Evolutionary conservation across 2,888 invertebrate species (phyloP).

Genomic region (Heterodera filipjevi): DNA sequence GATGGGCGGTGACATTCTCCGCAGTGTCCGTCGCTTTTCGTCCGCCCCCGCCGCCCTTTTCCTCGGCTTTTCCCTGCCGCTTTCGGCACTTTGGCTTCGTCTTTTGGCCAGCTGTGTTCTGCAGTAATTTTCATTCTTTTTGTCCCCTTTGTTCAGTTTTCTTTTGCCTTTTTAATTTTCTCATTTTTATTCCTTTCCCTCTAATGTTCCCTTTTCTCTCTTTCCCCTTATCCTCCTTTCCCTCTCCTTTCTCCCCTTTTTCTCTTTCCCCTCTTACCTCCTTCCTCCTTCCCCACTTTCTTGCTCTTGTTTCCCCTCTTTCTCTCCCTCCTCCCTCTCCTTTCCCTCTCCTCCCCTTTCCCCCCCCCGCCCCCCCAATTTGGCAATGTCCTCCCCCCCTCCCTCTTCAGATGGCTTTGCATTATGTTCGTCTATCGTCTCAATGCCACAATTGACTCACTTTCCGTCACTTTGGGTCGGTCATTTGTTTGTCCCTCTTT

Average conservation of each 20-base stretch:
- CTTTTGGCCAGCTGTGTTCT: constrained; percentile 52
- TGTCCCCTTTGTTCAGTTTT: too few species aligned
- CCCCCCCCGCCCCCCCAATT: too few species aligned
- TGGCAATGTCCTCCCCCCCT: too few species aligned
- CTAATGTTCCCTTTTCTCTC: too few species aligned
- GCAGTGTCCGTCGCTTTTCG: constrained; percentile 78
- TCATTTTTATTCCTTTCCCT: too few species aligned
- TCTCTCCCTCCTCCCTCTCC: too few species aligned
- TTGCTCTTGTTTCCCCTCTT: too few species aligned
- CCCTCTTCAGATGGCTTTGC: constrained; percentile 75
- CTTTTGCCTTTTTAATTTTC: too few species aligned
- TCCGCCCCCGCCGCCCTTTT: constrained; percentile 56
- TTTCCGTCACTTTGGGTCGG: constrained; percentile 46
- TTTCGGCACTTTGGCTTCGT: constrained; percentile 60
- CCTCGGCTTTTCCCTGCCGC: constrained; percentile 30
- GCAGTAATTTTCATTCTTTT: constrained; percentile 51
- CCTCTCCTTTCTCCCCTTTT: background rate
- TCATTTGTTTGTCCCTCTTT: constrained; percentile 70
- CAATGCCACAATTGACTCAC: constrained; percentile 76
- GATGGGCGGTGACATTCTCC: constrained; percentile 77
- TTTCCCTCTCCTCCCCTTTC: too few species aligned
- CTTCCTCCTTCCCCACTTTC: too few species aligned
- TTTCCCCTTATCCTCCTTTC: too few species aligned
- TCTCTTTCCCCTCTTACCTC: too few species aligned
- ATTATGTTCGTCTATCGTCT: constrained; percentile 91